Percentiles rank a stretch among this genome's conserved stretches.
Evolutionary conservation across 2,113 vertebrate genomes (phyloP).

Genomic region (Motacilla alba): DNA sequence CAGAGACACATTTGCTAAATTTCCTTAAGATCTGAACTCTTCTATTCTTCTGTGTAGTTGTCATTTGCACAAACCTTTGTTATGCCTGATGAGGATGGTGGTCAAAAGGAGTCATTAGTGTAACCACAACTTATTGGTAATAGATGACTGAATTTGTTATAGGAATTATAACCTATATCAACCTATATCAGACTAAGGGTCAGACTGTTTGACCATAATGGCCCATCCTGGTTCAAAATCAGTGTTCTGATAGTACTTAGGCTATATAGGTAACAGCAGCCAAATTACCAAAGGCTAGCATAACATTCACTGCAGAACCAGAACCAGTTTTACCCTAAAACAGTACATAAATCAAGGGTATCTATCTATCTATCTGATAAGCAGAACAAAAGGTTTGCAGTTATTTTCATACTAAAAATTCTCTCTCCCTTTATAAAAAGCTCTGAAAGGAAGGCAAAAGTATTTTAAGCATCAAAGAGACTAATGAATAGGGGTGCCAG

Average conservation of each 20-base stretch:
- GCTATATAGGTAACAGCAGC: not conserved
- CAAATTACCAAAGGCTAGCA: not conserved
- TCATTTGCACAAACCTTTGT: not conserved
- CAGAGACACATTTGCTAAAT: not conserved
- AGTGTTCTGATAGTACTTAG: not conserved
- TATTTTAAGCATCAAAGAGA: constrained; percentile 74
- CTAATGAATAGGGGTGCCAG: constrained; percentile 71
- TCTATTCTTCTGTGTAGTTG: not conserved
- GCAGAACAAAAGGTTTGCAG: constrained; percentile 23
- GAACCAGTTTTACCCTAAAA: not conserved
- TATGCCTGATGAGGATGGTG: not conserved
- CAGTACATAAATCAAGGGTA: not conserved
- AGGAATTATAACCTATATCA: not conserved
- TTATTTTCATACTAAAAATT: constrained; percentile 43
- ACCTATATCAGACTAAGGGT: not conserved
- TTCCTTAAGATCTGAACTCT: not conserved
- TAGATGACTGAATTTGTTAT: not conserved
- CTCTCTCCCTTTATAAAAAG: constrained; percentile 59
- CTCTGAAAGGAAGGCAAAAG: constrained; percentile 66
- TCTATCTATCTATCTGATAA: not conserved
- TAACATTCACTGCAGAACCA: not conserved
- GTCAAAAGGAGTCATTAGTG: not conserved
- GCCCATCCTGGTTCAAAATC: not conserved
- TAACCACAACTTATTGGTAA: not conserved
- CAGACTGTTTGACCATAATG: not conserved